Base-by-base conservation (phyloP, 2,113 vertebrate species). In the Pomatostomus ruficeps region DNA sequence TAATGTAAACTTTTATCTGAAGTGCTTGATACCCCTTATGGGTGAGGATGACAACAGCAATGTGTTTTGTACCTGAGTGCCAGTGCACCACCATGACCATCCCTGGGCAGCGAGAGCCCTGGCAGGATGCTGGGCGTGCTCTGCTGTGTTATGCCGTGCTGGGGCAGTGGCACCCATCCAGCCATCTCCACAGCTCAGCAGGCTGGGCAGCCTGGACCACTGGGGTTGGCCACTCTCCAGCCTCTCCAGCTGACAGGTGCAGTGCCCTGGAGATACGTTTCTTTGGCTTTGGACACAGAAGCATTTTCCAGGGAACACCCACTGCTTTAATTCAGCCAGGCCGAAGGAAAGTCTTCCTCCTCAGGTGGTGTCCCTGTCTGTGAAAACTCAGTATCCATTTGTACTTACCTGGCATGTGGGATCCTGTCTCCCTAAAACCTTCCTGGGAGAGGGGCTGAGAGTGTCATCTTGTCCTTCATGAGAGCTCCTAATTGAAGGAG, bases 231-330 rank as follows among this genome's bases (percentile, higher is more conserved):
- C 16, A 3, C 7, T 22, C 6, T 54, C 38, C 57, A 70, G 20
- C 21, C 24, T 55, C 67, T 80, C 15, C 35, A 67, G 48, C 14
- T 29, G 46, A 9, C 38, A 36, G 20, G 2, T 4, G 0, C 4
- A 7, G 15, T 46, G 33, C n/a, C 35, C 33, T 10, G 7, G 20
- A 13, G 14, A 16, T 14, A 14, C 0, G 0, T 0, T 1, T 23
- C 31, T n/a, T 54, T 55, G 71, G 19, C 74, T 78, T 33, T 66
- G 75, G 86, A 23, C 17, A 14, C 31, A 40, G 31, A 43, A 63
- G 49, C 40, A 0, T n/a, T 74, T 70, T 62, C 38, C 38, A 74
- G 68, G 9, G 40, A 48, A 33, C 12, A 62, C 43, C 11, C 4
- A 2, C 11, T 0, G 0, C 15, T 80, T 15, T 13, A 65, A 26